These are phyloP conservation scores for Endotricha flammealis DNA, from an alignment of 2,888 invertebrate species.

Conservation along the genomic window DNA sequence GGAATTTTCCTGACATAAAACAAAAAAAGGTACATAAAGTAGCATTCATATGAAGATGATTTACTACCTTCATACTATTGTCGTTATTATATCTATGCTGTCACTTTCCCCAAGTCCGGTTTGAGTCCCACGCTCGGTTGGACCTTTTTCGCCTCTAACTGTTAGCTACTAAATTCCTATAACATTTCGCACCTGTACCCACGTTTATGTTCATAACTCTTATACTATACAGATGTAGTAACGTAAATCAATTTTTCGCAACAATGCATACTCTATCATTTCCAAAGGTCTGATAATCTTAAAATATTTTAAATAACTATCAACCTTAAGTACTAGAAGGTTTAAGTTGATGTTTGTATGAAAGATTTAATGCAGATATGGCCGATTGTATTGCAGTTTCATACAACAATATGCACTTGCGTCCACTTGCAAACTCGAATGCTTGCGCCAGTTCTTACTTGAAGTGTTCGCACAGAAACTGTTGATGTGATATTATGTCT, in stretches of 20 bases:
- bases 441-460: constrained; percentile 62
- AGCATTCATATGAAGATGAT: too few relatives aligned
- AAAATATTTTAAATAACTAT: constrained; percentile 12
- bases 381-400: constrained; percentile 15
- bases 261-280: constrained; percentile 40
- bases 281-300: constrained; percentile 18
- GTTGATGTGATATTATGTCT: constrained; percentile 32
- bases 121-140: constrained; percentile 14
- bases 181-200: constrained; percentile 25
- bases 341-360: constrained; percentile 16
- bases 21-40: too few relatives aligned
- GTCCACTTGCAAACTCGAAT: constrained; percentile 57
- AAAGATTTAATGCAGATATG: constrained; percentile 14
- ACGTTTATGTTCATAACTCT: constrained; percentile 33
- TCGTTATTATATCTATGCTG: too few relatives aligned
- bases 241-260: constrained; percentile 77
- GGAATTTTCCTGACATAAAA: too few relatives aligned
- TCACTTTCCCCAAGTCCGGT: constrained; percentile 10
- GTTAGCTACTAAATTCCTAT: constrained; percentile 18
- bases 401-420: constrained; percentile 67
- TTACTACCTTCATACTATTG: too few relatives aligned
- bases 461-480: constrained; percentile 45
- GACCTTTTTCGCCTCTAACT: constrained; percentile 11
- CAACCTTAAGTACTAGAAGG: constrained; percentile 22
- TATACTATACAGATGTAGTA: constrained; percentile 57